These are phyloP conservation scores for Pycnomerus fuliginosus DNA, from an alignment of 2,888 invertebrate species.

Conservation along the genomic window DNA sequence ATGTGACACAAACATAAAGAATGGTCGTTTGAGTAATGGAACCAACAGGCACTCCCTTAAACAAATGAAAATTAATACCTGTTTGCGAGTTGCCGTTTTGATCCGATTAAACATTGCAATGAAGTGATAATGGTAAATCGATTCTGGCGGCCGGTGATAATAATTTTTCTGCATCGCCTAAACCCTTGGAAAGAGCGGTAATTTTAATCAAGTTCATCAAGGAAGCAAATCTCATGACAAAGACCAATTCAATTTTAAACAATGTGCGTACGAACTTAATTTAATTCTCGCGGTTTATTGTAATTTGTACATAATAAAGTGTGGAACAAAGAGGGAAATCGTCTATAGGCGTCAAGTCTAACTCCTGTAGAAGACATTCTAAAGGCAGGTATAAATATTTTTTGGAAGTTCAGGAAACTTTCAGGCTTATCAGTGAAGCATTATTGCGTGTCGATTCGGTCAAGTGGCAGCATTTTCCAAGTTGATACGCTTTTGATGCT, in stretches of 20 bases:
- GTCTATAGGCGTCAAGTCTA: conserved; percentile 13
- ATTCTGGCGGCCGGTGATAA: conserved; percentile 8
- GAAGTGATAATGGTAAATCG: conserved; percentile 8
- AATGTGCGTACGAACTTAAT: conserved; percentile 16
- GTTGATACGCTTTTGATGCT: no score
- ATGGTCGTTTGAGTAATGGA: conserved; percentile 9
- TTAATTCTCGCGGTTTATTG: conserved; percentile 12
- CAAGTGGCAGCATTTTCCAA: conserved; percentile 10
- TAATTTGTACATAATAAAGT: conserved; percentile 18
- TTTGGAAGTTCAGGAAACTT: conserved; percentile 2
- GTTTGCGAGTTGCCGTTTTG: conserved; percentile 1
- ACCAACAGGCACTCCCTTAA: conserved; percentile 4
- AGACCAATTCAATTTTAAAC: conserved; percentile 16
- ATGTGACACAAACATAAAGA: no score
- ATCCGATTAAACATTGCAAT: conserved; percentile 4
- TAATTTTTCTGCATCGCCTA: no score
- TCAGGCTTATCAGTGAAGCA: conserved; percentile 12
- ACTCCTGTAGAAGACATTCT: no score
- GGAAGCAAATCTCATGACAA: no score
- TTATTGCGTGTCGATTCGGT: conserved; percentile 18
- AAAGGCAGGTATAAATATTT: no score
- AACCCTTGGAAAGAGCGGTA: no score
- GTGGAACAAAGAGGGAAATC: conserved; percentile 14
- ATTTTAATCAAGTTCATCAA: no score
- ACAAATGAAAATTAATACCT: conserved; percentile 18